Evolutionary conservation across 2,113 vertebrate genomes (phyloP), one percentile per base, ranked within the genome.

Genomic region (Brachyistius frenatus): DNA sequence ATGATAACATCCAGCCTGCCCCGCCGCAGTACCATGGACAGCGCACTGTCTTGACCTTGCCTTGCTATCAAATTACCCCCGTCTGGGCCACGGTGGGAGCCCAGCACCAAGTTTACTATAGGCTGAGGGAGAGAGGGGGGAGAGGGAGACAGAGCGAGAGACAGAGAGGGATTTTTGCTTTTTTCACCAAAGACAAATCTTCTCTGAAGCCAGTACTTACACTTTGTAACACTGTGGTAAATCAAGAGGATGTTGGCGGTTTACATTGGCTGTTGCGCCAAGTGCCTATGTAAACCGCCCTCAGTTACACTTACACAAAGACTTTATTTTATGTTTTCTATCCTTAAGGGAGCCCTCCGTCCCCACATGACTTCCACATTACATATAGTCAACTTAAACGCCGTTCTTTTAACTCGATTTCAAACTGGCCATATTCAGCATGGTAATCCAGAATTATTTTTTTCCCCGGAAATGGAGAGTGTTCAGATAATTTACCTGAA

Each of bases 21-120:
- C 71, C 71, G 79, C 66, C 86, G 83, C 91, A 97, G 97, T 93
- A 98, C 98, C 97, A 97, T 95, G 97, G 97, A 98, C 97, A 98
- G 97, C 96, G 93, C 86, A 91, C 89, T 88, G 76, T 86, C 87
- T 87, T 94, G 94, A 95, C 94, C 95, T 92, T 91, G 87, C 86
- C 92, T 91, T 76, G 87, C 89, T 92, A 94, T 94, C 93, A 93
- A 92, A 93, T 94, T 94, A 93, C 90, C 89, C 82, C 87, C 73
- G 74, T 86, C 82, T 89, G 85, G 76, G 83, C 75, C 86, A 87
- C 83, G 72, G 80, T 83, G 85, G 84, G 90, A 87, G 78, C 72
- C 80, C 65, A 55, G 79, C 53, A 81, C 83, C 83, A 84, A 88
- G 81, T 89, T 89, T 85, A 76, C 86, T 68, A 62, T 60, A 71